These are phyloP conservation scores for Orius insidiosus DNA, from an alignment of 1,140 invertebrate species.

Conservation along the genomic window DNA sequence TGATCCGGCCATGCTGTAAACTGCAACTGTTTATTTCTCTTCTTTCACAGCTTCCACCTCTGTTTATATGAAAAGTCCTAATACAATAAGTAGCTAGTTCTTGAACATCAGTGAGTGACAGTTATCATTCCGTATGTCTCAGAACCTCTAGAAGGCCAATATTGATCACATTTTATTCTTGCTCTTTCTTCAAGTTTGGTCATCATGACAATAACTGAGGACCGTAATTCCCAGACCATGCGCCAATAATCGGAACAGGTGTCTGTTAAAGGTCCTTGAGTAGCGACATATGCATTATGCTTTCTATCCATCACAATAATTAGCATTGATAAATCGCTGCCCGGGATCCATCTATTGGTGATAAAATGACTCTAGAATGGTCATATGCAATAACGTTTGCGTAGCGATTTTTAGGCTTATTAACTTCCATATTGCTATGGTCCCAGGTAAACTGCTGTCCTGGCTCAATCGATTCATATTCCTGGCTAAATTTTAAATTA, in stretches of 20 bases:
- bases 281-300: conserved; percentile 93
- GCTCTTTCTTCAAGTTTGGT: conserved; percentile 91
- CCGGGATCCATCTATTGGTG: conserved; percentile 64
- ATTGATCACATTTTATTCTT: conserved; percentile 93
- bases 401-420: conserved; percentile 97
- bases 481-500: conserved; percentile 92
- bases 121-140: conserved; percentile 92
- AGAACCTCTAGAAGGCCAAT: conserved; percentile 84
- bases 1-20: conserved; percentile 99
- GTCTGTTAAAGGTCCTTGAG: conserved; percentile 90
- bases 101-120: conserved; percentile 83
- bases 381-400: conserved; percentile 99
- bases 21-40: conserved; percentile 94
- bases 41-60: conserved; percentile 45
- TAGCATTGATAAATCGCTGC: conserved; percentile 96
- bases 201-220: conserved; percentile 94
- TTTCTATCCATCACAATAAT: conserved; percentile 94
- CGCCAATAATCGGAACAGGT: conserved; percentile 97
- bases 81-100: conserved; percentile 97
- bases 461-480: conserved; percentile 94
- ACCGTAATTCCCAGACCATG: conserved; percentile 95
- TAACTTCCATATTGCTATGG: conserved; percentile 92
- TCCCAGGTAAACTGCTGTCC: conserved; percentile 99
- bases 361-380: conserved; percentile 94
- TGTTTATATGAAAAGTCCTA: conserved; percentile 79